Evolutionary conservation across 2,888 invertebrate species (phyloP).

Genomic region (Platycnemis pennipes): DNA sequence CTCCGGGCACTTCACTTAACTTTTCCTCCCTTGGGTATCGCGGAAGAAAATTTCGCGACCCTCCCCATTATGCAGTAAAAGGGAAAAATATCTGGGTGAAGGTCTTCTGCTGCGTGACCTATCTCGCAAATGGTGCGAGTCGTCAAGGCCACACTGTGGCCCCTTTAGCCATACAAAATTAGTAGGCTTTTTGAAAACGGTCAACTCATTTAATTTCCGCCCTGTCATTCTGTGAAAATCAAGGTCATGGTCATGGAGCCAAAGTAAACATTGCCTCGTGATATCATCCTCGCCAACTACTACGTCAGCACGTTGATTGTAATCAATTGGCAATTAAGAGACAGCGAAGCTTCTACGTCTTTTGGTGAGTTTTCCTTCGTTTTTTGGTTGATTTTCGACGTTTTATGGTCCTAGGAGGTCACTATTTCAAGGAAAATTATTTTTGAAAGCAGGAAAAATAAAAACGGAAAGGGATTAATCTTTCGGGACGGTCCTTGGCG

Average conservation of each 20-base stretch:
- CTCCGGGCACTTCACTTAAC: background rate
- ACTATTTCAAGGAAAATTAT: too few species aligned
- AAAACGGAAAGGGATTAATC: too few species aligned
- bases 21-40: background rate
- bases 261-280: background rate
- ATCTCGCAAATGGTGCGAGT: background rate
- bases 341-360: too few species aligned
- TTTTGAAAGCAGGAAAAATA: too few species aligned
- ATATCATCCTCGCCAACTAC: background rate
- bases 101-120: background rate
- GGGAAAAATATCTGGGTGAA: background rate
- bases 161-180: background rate
- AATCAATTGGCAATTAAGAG: too few species aligned
- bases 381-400: too few species aligned
- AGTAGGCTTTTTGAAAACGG: background rate
- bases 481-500: too few species aligned
- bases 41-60: background rate
- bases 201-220: background rate
- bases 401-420: too few species aligned
- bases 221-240: background rate
- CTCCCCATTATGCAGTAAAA: background rate
- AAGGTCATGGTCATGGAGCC: background rate
- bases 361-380: too few species aligned
- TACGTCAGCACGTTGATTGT: too few species aligned
- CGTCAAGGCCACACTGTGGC: background rate